These are phyloP conservation scores for Agrochola macilenta DNA, from an alignment of 2,888 invertebrate species.

Conservation along the genomic window DNA sequence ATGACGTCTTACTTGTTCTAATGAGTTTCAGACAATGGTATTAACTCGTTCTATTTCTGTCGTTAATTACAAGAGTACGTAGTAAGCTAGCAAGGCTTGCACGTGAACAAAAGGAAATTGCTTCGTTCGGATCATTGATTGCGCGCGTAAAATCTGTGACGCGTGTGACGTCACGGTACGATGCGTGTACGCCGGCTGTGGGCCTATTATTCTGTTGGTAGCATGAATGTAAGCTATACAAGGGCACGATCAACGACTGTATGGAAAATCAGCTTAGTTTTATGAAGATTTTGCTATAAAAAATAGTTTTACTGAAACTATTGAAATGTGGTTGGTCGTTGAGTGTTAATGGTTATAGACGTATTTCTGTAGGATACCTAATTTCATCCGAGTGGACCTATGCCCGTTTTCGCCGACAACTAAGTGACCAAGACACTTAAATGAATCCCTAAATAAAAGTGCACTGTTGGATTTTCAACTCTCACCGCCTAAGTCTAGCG, in stretches of 20 bases:
- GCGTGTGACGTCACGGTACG: constrained; percentile 64
- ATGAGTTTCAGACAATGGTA: constrained; percentile 38
- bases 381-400: neutral
- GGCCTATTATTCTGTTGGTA: constrained; percentile 17
- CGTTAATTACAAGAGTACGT: constrained; percentile 51
- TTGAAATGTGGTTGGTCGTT: neutral
- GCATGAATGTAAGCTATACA: constrained; percentile 4
- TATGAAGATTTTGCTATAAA: neutral
- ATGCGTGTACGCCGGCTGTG: constrained; percentile 32
- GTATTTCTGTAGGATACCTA: neutral
- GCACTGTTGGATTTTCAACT: too few relatives aligned
- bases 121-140: constrained; percentile 63
- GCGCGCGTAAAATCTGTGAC: constrained; percentile 62
- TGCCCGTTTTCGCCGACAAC: too few relatives aligned
- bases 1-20: constrained; percentile 3
- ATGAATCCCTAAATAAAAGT: too few relatives aligned
- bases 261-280: neutral
- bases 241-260: constrained; percentile 1
- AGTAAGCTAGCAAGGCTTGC: constrained; percentile 44
- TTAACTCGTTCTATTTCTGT: constrained; percentile 37
- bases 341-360: neutral
- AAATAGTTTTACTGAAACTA: neutral
- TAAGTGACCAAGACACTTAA: too few relatives aligned
- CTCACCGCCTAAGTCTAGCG: too few relatives aligned
- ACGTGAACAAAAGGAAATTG: constrained; percentile 65